These are phyloP conservation scores for Ophion ellenae DNA, from an alignment of 2,888 invertebrate genomes.

Conservation along the genomic window DNA sequence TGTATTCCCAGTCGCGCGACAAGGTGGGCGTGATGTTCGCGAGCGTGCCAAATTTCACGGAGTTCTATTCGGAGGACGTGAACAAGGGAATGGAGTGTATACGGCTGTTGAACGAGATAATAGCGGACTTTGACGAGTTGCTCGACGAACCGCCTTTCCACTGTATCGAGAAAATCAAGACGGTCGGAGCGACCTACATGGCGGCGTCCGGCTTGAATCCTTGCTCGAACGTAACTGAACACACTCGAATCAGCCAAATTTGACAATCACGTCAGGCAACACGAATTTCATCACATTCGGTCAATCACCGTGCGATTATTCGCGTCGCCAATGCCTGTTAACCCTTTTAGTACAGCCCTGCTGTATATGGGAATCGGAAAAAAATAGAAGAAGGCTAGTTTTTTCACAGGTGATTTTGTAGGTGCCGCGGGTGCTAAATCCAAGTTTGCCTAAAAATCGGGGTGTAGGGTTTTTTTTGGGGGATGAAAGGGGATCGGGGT, in stretches of 20 bases:
- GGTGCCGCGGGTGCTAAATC: no score
- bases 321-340: no score
- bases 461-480: no score
- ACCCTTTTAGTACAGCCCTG: no score
- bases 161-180: conserved; percentile 97
- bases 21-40: conserved; percentile 98
- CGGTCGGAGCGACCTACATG: conserved; percentile 97
- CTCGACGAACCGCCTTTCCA: conserved; percentile 93
- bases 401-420: no score
- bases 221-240: conserved; percentile 86
- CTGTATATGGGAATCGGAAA: no score
- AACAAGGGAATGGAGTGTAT: conserved; percentile 99
- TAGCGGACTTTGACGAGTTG: conserved; percentile 96
- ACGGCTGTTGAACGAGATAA: conserved; percentile 98
- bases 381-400: no score
- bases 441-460: no score
- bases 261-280: background rate
- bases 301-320: background rate
- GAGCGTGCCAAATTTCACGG: conserved; percentile 98
- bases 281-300: background rate
- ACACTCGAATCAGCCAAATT: background rate
- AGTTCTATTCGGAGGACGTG: conserved; percentile 98
- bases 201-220: conserved; percentile 97
- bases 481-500: no score
- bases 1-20: conserved; percentile 92